Evolutionary conservation across 2,113 vertebrate genomes (phyloP).

Genomic region (Vulpes ferrilata): DNA sequence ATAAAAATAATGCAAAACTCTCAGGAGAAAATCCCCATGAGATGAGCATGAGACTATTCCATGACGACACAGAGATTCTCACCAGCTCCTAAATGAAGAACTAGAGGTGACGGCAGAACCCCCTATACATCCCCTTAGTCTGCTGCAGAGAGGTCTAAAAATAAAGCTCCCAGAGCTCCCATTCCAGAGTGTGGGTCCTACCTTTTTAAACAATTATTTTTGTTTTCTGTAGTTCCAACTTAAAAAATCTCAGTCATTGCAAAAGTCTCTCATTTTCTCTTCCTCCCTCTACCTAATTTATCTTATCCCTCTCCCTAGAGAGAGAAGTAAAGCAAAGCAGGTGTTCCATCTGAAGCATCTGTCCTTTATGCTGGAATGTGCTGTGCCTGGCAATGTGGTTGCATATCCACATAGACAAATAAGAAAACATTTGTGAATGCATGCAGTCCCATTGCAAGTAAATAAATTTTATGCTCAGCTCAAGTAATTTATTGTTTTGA

Average conservation of each 20-base stretch:
- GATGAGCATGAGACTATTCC: background rate
- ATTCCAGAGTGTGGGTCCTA: background rate
- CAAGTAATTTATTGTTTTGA: constrained; percentile 52
- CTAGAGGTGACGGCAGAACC: background rate
- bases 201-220: background rate
- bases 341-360: background rate
- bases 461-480: constrained; percentile 15
- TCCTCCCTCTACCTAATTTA: background rate
- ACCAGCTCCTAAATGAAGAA: background rate
- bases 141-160: background rate
- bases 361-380: background rate
- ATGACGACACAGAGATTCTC: background rate
- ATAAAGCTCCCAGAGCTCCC: background rate
- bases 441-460: background rate
- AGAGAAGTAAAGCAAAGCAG: background rate
- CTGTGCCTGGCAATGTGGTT: background rate
- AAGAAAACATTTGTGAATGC: background rate
- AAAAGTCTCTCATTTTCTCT: background rate
- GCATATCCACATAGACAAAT: background rate
- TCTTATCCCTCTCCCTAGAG: background rate
- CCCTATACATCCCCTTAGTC: accelerated
- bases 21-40: background rate
- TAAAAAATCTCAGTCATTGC: background rate
- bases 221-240: background rate
- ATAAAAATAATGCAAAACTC: background rate